Evolutionary conservation across 2,797 vertebrate genomes (phyloP).

Genomic region (Chelmon rostratus): DNA sequence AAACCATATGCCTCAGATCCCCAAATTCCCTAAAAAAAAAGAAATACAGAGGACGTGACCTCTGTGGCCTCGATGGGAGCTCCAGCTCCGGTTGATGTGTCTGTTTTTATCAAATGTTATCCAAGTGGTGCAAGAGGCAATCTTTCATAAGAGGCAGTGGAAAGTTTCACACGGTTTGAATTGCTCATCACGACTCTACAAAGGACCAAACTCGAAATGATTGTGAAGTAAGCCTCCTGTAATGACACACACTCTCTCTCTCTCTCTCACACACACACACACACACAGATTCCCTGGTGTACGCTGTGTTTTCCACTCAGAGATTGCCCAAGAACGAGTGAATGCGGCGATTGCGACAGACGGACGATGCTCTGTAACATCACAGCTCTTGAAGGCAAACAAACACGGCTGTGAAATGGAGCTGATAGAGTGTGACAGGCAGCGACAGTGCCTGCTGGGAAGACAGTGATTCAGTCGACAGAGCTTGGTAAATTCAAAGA

Average conservation of each 20-base stretch:
- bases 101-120: conserved; percentile 24
- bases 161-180: conserved; percentile 44
- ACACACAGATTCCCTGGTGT: conserved; percentile 39
- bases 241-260: conserved; percentile 29
- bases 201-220: conserved; percentile 33
- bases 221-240: conserved; percentile 38
- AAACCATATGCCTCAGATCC: not conserved
- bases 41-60: conserved; percentile 3
- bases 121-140: conserved; percentile 35
- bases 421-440: conserved; percentile 69
- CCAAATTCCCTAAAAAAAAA: not conserved
- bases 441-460: conserved; percentile 59
- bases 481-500: conserved; percentile 42
- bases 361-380: conserved; percentile 61
- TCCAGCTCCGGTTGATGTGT: conserved; percentile 23
- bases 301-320: conserved; percentile 53
- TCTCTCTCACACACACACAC: conserved; percentile 8
- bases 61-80: not conserved
- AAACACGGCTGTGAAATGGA: conserved; percentile 69
- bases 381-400: conserved; percentile 68
- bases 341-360: conserved; percentile 71
- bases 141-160: conserved; percentile 35
- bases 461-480: conserved; percentile 54
- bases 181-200: conserved; percentile 33
- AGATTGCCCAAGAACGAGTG: conserved; percentile 63